Percentiles rank a stretch among this genome's conserved stretches.
phyloP scores from a whole-genome alignment of 2,888 invertebrate species.

The Acleris literana region DNA sequence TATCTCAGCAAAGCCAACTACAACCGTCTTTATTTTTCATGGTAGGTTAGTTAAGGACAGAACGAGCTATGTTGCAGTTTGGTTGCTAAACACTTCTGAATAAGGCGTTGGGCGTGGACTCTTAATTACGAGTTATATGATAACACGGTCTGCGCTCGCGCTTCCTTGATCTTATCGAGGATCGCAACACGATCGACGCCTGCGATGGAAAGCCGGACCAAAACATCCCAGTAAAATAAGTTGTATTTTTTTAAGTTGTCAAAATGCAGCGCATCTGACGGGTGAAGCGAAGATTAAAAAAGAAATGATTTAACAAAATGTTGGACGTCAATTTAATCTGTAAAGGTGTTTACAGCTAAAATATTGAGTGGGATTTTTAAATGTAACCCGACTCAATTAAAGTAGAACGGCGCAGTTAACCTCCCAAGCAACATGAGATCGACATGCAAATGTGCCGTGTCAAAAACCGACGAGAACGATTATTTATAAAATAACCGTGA shows the following conservation, averaged over 20 bases:
- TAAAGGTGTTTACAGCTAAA: not conserved
- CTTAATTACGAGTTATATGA: constrained; percentile 37
- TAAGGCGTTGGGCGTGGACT: constrained; percentile 31
- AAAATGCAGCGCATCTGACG: not conserved
- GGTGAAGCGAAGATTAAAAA: not conserved
- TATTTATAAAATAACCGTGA: no score
- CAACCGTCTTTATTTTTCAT: constrained; percentile 12
- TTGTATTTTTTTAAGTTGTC: constrained; percentile 17
- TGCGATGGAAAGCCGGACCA: constrained; percentile 21
- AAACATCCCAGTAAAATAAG: constrained; percentile 27
- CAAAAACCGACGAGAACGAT: no score
- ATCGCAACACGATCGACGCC: constrained; percentile 35
- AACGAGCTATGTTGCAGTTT: constrained; percentile 16
- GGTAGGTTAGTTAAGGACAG: constrained; percentile 23
- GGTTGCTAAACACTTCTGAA: constrained; percentile 26
- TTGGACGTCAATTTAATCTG: constrained; percentile 3
- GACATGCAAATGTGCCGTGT: no score
- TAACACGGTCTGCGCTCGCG: constrained; percentile 34
- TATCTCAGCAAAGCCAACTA: not conserved
- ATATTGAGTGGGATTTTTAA: not conserved
- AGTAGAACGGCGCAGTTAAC: no score
- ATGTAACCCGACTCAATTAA: no score
- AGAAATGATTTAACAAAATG: constrained; percentile 13
- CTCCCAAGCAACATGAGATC: no score
- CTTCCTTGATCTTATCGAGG: constrained; percentile 37